Percentiles rank a stretch among this genome's conserved stretches.
Conservation (phyloP, 2,888 invertebrate genomes). For the Drosophila kambysellisi region DNA sequence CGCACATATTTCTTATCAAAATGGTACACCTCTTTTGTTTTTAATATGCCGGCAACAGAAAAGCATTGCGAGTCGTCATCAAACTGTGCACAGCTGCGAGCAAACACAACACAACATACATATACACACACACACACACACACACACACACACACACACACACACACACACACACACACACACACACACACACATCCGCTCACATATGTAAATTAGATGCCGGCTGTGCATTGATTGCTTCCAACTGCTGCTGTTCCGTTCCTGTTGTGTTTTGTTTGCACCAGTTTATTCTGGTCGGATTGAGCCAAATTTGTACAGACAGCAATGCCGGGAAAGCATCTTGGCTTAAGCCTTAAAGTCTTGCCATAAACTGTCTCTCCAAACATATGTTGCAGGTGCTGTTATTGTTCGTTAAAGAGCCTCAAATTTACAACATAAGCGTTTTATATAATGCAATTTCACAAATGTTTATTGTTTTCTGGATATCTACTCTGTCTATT, state of each 20-base stretch:
- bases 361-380: neutral
- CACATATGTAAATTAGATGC: constrained; percentile 61
- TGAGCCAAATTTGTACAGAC: constrained; percentile 24
- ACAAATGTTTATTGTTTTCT: neutral
- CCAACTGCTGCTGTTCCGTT: constrained; percentile 25
- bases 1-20: constrained; percentile 34
- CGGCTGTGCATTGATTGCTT: constrained; percentile 55
- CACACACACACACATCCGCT: neutral
- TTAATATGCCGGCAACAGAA: constrained; percentile 32
- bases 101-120: constrained; percentile 13
- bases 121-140: neutral
- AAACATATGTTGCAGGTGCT: constrained; percentile 2
- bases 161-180: neutral
- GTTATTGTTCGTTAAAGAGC: neutral
- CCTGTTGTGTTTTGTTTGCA: constrained; percentile 13
- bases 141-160: neutral
- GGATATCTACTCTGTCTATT: neutral
- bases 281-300: constrained; percentile 30
- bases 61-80: constrained; percentile 36
- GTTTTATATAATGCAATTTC: neutral
- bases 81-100: constrained; percentile 50
- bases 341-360: constrained; percentile 4
- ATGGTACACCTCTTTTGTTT: constrained; percentile 53
- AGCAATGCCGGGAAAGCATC: constrained; percentile 12
- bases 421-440: neutral